Base-by-base conservation (phyloP, 2,797 vertebrate species). In the Enteromius argenteus region DNA sequence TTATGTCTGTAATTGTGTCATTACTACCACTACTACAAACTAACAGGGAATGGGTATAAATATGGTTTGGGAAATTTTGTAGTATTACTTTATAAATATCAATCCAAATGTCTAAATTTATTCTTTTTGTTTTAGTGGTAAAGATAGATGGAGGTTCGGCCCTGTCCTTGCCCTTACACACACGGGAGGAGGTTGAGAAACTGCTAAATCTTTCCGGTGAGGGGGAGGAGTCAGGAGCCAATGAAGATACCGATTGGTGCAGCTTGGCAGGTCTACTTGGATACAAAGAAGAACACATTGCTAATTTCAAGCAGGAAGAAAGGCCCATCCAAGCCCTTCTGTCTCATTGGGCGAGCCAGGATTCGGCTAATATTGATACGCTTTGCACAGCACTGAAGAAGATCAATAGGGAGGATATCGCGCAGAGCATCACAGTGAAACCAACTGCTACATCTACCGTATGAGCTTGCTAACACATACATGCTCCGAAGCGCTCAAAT, bases 181-280 rank as follows among this genome's bases (percentile, higher is more conserved):
- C 97, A 86, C 93, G 95, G 69, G 96, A 99, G 84, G 98, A 99
- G 89, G 96, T 99, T 67, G 98, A 99, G 92, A 96, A 97, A 88
- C 95, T 99, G 84, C 94, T 99, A 86, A 95, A 94, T 93, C 87
- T 84, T 27, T 90, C 95, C 86, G 80, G 42, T 0, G 90, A 91
- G 8, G 90, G 88, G 30, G 91, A 93, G 35, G 85, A 90, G 39
- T 84, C 89, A 73, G 86, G 88, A 71, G 94, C 95, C 0, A 91
- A 94, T 0, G 96, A 97, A 17, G 97, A 98, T 83, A 96, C 96
- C 15, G 95, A 96, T 77, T 99, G 98, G 98, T 93, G 95, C 91
- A 96, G 93, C 90, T 93, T 99, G 91, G 98, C 98, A 0, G 96
- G 94, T 0, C 95, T 98, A 86, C 94, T 99, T 86, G 98, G 98